Evolutionary conservation across 1,140 invertebrate species (phyloP), one percentile per base, ranked within the genome.

Genomic region (Drosophila serrata): DNA sequence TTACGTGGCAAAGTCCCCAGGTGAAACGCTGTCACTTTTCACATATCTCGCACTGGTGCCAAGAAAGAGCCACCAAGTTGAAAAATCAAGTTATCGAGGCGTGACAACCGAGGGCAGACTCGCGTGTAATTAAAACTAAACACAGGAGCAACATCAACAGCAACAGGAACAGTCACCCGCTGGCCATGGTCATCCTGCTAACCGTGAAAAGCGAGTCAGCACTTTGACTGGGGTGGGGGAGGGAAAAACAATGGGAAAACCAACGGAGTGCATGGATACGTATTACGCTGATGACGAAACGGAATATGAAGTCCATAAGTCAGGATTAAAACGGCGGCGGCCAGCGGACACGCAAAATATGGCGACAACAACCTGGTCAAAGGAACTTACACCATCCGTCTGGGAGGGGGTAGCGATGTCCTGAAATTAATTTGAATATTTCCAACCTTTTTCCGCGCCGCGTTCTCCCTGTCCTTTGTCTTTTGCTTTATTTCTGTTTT

Each of bases 121-220:
- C 75, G 82, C 82, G 82, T 86, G 84, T 86, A 86, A 86, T 86
- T 86, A 86, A 86, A 86, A 86, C 84, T 82, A 86, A 86, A 86
- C 82, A 86, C 75, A 79, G 42, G 64, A 79, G 46, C 46, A 63
- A 59, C 59, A 43, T 63, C 69, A 68, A 45, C 19, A 22, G 6
- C 56, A 64, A 55, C 59, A 39, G 55, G 48, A 69, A 37, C n/a
- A 22, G 6, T 46, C 46, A 43, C 15, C 70, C 51, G 39, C 70
- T 4, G 22, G 48, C 65, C 55, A 46, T 65, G 27, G 48, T 75
- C 55, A 55, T 57, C 55, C 49, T 35, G 48, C 45, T 46, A 31
- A 55, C 35, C 27, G 35, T 58, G 60, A 67, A 76, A 48, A 55
- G 33, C 61, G 61, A 67, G 74, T 86, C 82, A 87, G 82, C 82